Conservation (phyloP, 2,113 vertebrate genomes). For the Scartelaos histophorus region DNA sequence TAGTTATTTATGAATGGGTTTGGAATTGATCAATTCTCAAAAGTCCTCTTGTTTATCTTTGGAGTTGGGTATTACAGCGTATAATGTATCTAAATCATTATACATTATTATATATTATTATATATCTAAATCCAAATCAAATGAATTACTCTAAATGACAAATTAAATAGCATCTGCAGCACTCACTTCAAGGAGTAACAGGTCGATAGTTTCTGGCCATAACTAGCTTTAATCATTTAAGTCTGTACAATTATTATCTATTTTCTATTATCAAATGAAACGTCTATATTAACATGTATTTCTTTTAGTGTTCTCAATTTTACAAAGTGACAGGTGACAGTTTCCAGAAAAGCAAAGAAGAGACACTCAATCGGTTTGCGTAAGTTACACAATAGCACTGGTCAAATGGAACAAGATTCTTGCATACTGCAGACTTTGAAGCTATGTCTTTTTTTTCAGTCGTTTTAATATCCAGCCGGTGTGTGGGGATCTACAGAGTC, state of each 20-base stretch:
- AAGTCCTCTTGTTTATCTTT: too few species aligned
- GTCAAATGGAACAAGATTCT: too few species aligned
- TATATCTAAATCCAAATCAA: too few species aligned
- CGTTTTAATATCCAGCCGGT: conserved; percentile 80
- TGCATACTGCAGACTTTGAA: too few species aligned
- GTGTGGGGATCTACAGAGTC: conserved; percentile 87
- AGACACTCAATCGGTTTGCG: conserved; percentile 85
- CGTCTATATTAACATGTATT: not conserved
- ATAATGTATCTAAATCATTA: too few species aligned
- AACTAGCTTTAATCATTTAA: too few species aligned
- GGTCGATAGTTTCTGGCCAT: too few species aligned
- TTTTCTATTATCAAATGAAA: not conserved
- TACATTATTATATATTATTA: too few species aligned
- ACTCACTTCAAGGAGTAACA: too few species aligned
- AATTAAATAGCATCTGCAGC: too few species aligned
- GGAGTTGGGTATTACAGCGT: too few species aligned
- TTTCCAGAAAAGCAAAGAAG: conserved; percentile 86
- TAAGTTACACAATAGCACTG: conserved; percentile 57
- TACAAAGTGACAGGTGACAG: conserved; percentile 87
- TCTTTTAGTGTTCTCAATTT: conserved; percentile 83
- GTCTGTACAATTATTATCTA: not conserved
- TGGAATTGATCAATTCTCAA: not conserved
- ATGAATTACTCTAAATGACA: too few species aligned
- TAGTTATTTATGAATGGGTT: not conserved
- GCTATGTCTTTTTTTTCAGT: conserved; percentile 61